These are phyloP conservation scores for Epistrophe eligans DNA, from an alignment of 2,888 invertebrate species.

Conservation along the genomic window DNA sequence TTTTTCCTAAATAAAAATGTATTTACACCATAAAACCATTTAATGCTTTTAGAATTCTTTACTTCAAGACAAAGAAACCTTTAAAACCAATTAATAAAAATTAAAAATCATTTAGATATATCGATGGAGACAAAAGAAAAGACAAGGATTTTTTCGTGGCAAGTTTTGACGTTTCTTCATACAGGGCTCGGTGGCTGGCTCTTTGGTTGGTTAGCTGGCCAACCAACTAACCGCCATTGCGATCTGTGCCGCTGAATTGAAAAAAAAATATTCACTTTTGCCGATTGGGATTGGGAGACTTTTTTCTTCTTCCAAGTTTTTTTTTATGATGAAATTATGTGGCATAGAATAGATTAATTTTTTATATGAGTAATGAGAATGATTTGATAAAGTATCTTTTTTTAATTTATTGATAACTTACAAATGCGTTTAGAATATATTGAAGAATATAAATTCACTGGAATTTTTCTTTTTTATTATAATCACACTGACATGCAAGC, in stretches of 20 bases:
- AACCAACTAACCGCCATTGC: constrained; percentile 72
- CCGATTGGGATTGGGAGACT: constrained; percentile 49
- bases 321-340: constrained; percentile 31
- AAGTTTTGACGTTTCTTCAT: constrained; percentile 71
- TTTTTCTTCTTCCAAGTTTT: constrained; percentile 34
- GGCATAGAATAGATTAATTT: background rate
- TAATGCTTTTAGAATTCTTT: constrained; percentile 27
- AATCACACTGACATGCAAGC: constrained; percentile 72
- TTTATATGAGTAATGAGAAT: constrained; percentile 14
- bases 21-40: constrained; percentile 40
- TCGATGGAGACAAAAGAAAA: constrained; percentile 24
- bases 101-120: constrained; percentile 60
- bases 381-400: constrained; percentile 5
- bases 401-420: constrained; percentile 52
- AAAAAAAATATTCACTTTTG: constrained; percentile 47
- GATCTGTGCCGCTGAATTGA: constrained; percentile 62
- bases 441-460: constrained; percentile 65
- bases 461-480: constrained; percentile 60
- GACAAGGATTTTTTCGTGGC: constrained; percentile 67
- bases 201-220: constrained; percentile 35
- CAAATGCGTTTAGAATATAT: constrained; percentile 66
- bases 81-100: constrained; percentile 16
- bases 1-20: constrained; percentile 40
- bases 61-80: constrained; percentile 1
- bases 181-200: constrained; percentile 43